Evolutionary conservation across 1,140 invertebrate genomes (phyloP), one percentile per base, ranked within the genome.

Genomic region (Wiebesia pumilae): DNA sequence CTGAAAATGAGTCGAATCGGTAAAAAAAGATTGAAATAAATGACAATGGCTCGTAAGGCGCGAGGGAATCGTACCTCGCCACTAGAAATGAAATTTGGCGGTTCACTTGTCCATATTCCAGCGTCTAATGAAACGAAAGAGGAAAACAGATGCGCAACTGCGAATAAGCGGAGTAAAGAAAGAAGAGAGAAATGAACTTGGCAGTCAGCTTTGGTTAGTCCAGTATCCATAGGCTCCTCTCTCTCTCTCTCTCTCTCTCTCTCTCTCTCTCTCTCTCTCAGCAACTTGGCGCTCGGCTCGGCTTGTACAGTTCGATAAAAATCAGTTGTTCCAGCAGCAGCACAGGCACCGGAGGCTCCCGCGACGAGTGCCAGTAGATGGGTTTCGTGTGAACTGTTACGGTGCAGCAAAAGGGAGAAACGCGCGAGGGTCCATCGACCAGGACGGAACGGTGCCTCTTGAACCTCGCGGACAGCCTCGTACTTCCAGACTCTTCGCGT

Each of bases 121-220:
- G 35, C 3, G 33, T 71, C 69, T 40, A 73, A 69, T 19, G 12
- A 16, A 38, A 10, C 19, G 6, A 40, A 40, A 40, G 35, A 38
- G 69, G 6, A 21, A 40, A n/a, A 43, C 24, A 43, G 38, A 21
- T n/a, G 38, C 24, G 27, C 16, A 38, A 43, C 38, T 6, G 38
- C 0, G 21, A 40, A 62, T 27, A 27, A 40, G 24, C 1, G 21
- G 10, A 43, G 14, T 0, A 38, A 43, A 43, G 3, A 33, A n/a
- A 19, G 38, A 43, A 19, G 24, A 19, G 7, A 43, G 33, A 75
- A 75, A 4, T 43, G 27, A 19, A 43, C 12, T 43, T n/a, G 38
- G 38, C 38, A 75, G 77, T 78, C 43, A 78, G 77, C 35, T 78
- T 33, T 54, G 43, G 77, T 54, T 78, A 78, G 77, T 54, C n/a